Base-by-base conservation (phyloP, 2,888 invertebrate species). In the Laothoe populi region DNA sequence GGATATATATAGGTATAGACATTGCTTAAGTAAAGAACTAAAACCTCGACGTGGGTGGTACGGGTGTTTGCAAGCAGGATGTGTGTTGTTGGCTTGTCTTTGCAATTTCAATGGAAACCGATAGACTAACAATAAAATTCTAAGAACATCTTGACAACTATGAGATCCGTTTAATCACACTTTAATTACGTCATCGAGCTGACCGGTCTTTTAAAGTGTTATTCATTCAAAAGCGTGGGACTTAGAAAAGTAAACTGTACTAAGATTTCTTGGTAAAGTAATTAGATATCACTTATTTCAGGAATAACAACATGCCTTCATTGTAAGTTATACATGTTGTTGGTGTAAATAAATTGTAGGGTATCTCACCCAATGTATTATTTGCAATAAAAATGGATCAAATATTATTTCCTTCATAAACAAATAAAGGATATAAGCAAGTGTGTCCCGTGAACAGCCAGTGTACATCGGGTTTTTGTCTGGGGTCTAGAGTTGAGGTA, bases 111-210 rank as follows among this genome's bases (percentile, higher is more conserved):
- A 4, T 53, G 35, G 35, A 53, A 53, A 35, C 35, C 10, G 1
- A 53, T 53, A 53, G 10, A 53, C 19, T 19, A 21, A 53, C 19
- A 49, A 26, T n/a, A 35, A 1, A 38, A 31, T 53, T 53, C 53
- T 35, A 31, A 19, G 53, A 53, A 53, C 53, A 35, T 53, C 53
- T 53, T 53, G 53, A 53, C 53, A 35, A 35, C 53, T 19, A 35
- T 35, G 16, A 53, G 53, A 53, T 53, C 53, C 35, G 53, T 35
- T 35, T 35, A 53, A 53, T 53, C 19, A 53, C 19, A 35, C 53
- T 11, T 35, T 53, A 19, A 53, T 53, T 53, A 31, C 53, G 11
- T 53, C 53, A 53, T 31, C 53, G 4, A 19, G 19, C 4, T 5
- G 35, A 31, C 4, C 2, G 16, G 1, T 53, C 53, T 16, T 31